Evolutionary conservation across 2,888 invertebrate genomes (phyloP).

Genomic region (Perizoma flavofasciatum): DNA sequence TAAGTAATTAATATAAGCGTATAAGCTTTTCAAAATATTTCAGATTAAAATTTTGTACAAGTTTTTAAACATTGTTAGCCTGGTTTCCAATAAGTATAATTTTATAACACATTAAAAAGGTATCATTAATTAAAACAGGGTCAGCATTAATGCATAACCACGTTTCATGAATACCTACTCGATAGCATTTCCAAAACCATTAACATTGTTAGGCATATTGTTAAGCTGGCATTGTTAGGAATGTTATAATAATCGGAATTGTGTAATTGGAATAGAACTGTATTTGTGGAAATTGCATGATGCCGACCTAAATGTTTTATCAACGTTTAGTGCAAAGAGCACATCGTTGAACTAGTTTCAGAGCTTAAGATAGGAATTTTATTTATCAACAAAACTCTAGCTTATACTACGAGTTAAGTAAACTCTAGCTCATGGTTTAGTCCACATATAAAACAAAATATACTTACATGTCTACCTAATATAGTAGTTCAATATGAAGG

Average conservation of each 20-base stretch:
- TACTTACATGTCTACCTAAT: background rate
- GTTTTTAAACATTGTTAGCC: slow-evolving; percentile 17
- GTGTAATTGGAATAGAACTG: slow-evolving; percentile 47
- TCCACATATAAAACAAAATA: slow-evolving; percentile 4
- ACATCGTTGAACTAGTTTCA: slow-evolving; percentile 45
- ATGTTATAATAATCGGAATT: slow-evolving; percentile 43
- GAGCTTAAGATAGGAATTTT: slow-evolving; percentile 30
- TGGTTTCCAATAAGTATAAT: slow-evolving; percentile 34
- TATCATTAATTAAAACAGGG: slow-evolving; percentile 39
- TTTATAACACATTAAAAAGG: slow-evolving; percentile 38
- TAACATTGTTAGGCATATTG: slow-evolving; percentile 9
- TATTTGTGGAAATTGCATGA: slow-evolving; percentile 61
- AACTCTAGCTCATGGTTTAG: slow-evolving; percentile 6
- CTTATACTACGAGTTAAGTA: background rate
- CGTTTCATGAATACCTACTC: slow-evolving; percentile 16
- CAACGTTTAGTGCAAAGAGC: slow-evolving; percentile 59
- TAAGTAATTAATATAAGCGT: background rate
- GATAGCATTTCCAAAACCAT: slow-evolving; percentile 19
- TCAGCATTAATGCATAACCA: slow-evolving; percentile 43
- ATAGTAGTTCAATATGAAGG: slow-evolving; percentile 13
- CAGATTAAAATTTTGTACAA: background rate
- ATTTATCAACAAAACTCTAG: slow-evolving; percentile 16
- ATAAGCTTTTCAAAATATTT: slow-evolving; percentile 1
- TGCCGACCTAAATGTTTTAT: slow-evolving; percentile 59
- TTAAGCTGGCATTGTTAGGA: slow-evolving; percentile 17